phyloP scores from a whole-genome alignment of 2,113 vertebrate genomes.

The Pholis gunnellus region DNA sequence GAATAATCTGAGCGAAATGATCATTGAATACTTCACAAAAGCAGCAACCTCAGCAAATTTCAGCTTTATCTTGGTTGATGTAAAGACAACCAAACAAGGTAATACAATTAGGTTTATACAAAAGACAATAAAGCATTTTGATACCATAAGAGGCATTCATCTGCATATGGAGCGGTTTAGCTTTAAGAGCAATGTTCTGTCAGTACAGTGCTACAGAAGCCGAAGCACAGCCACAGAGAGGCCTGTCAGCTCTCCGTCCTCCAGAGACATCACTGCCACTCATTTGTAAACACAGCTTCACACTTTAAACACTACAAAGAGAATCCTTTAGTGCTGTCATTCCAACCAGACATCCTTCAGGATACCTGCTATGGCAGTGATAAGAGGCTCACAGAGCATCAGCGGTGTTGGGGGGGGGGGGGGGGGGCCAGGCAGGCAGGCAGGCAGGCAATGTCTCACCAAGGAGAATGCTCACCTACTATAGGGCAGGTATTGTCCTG shows the following conservation, averaged over 20 bases:
- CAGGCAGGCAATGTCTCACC: conserved; percentile 12
- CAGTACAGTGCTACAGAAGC: conserved; percentile 13
- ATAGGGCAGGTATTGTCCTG: conserved; percentile 32
- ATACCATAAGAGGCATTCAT: background rate
- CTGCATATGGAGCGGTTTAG: background rate
- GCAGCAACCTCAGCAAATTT: background rate
- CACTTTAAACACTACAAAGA: conserved; percentile 56
- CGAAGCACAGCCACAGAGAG: conserved; percentile 38
- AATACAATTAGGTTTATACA: background rate
- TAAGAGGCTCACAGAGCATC: conserved; percentile 59
- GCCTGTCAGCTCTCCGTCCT: conserved; percentile 35
- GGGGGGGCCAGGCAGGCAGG: too few relatives aligned
- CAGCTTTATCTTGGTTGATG: background rate
- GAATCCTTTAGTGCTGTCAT: conserved; percentile 41
- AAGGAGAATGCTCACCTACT: conserved; percentile 24
- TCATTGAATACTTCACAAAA: background rate
- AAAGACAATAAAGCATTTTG: background rate
- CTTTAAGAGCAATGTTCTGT: background rate
- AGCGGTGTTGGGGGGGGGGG: too few relatives aligned
- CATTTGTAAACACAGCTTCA: conserved; percentile 43
- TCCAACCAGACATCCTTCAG: conserved; percentile 31
- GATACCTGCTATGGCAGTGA: conserved; percentile 63
- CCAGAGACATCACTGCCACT: conserved; percentile 32
- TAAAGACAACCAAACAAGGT: background rate
- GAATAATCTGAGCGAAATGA: background rate